phyloP scores from a whole-genome alignment of 2,797 vertebrate species.

The Falco concolor region DNA sequence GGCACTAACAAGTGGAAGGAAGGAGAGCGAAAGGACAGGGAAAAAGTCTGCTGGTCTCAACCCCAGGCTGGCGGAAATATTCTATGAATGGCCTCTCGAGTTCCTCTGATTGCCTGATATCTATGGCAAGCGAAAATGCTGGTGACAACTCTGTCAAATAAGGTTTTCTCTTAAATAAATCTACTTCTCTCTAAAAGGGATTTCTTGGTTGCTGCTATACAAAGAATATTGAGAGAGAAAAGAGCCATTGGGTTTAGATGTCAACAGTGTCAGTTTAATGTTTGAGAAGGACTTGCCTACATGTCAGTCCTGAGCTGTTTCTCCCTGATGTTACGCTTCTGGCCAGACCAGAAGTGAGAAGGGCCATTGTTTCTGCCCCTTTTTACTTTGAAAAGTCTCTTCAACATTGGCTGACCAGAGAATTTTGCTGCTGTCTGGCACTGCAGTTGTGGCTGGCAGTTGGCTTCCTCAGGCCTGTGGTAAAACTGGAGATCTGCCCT shows the following conservation, averaged over 20 bases:
- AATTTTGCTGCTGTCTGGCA: neutral
- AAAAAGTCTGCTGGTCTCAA: neutral
- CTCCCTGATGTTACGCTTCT: neutral
- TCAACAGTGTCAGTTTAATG: neutral
- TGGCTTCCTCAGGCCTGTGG: neutral
- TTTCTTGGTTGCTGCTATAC: neutral
- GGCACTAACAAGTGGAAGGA: neutral
- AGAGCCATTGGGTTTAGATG: neutral
- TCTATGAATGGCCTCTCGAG: neutral
- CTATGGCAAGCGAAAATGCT: neutral
- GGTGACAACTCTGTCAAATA: neutral
- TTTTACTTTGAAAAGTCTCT: neutral
- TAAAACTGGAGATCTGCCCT: neutral
- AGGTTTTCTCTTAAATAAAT: neutral
- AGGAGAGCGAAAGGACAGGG: neutral
- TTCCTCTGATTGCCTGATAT: neutral
- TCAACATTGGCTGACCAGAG: accelerated
- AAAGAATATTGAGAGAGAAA: neutral
- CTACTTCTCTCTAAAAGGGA: neutral
- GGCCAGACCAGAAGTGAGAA: neutral
- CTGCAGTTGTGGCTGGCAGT: neutral
- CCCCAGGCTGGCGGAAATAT: neutral
- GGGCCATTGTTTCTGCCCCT: neutral
- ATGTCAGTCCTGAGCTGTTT: neutral
- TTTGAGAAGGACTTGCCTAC: neutral